Percentiles rank a stretch among this genome's conserved stretches.
Evolutionary conservation across 2,113 vertebrate genomes (phyloP).

Genomic region (Paedocypris sp.): DNA sequence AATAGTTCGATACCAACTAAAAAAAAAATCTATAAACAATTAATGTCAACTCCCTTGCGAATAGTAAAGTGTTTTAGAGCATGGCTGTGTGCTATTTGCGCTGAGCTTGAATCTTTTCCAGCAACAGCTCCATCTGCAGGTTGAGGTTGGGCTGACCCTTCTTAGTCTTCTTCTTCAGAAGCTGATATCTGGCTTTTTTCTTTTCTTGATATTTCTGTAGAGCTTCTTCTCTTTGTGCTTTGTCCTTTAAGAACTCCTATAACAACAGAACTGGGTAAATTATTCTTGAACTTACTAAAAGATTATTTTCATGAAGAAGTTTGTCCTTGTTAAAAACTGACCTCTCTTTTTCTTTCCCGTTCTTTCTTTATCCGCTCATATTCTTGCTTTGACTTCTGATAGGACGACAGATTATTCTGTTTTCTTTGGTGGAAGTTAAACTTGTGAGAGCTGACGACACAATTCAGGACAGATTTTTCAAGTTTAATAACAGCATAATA

Average conservation of each 20-base stretch:
- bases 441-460: conserved; percentile 31
- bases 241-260: conserved; percentile 73
- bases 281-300: neutral
- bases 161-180: conserved; percentile 84
- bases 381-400: conserved; percentile 81
- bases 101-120: conserved; percentile 79
- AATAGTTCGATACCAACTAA: too few relatives aligned
- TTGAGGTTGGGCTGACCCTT: conserved; percentile 96
- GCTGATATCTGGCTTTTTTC: conserved; percentile 78
- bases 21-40: too few relatives aligned
- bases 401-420: conserved; percentile 66
- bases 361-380: conserved; percentile 69
- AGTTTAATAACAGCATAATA: too few relatives aligned
- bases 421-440: conserved; percentile 49
- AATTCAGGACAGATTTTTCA: neutral
- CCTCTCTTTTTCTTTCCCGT: conserved; percentile 72
- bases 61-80: neutral
- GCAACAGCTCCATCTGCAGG: conserved; percentile 86
- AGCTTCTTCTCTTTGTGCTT: conserved; percentile 73
- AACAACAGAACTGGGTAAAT: neutral
- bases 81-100: conserved; percentile 35
- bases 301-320: too few relatives aligned
- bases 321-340: too few relatives aligned
- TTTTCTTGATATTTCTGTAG: conserved; percentile 76
- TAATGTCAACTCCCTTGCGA: too few relatives aligned